phyloP scores from a whole-genome alignment of 2,888 invertebrate species.

The Sinohyriopsis cumingii region DNA sequence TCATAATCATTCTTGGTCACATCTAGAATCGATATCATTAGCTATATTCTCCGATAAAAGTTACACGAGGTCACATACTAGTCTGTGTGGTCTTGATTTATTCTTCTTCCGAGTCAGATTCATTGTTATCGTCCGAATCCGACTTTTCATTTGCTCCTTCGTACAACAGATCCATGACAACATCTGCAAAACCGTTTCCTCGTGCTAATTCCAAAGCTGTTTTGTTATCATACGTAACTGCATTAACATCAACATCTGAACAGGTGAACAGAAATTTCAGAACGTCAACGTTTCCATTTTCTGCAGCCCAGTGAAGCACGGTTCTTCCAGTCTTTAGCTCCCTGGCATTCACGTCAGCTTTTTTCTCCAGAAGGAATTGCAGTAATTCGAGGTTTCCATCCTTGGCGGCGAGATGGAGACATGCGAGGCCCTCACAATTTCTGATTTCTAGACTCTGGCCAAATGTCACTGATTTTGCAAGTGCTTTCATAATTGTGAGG shows the following conservation, averaged over 20 bases:
- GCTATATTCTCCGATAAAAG: no score
- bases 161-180: neutral
- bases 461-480: neutral
- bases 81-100: no score
- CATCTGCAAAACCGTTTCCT: conserved; percentile 8
- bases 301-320: conserved; percentile 15
- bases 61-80: no score
- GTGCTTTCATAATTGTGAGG: neutral
- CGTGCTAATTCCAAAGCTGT: conserved; percentile 6
- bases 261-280: conserved; percentile 3
- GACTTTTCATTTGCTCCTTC: neutral
- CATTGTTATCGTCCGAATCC: no score
- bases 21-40: no score
- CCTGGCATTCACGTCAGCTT: conserved; percentile 9
- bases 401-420: conserved; percentile 24
- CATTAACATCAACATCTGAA: conserved; percentile 7
- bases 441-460: conserved; percentile 11
- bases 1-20: no score
- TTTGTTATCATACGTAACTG: conserved; percentile 3
- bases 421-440: conserved; percentile 27
- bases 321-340: conserved; percentile 14
- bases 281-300: conserved; percentile 9
- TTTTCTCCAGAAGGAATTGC: neutral
- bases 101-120: no score
- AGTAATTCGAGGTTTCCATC: conserved; percentile 8